These are phyloP conservation scores for Protophormia terraenovae DNA, from an alignment of 2,888 invertebrate species.

Conservation along the genomic window DNA sequence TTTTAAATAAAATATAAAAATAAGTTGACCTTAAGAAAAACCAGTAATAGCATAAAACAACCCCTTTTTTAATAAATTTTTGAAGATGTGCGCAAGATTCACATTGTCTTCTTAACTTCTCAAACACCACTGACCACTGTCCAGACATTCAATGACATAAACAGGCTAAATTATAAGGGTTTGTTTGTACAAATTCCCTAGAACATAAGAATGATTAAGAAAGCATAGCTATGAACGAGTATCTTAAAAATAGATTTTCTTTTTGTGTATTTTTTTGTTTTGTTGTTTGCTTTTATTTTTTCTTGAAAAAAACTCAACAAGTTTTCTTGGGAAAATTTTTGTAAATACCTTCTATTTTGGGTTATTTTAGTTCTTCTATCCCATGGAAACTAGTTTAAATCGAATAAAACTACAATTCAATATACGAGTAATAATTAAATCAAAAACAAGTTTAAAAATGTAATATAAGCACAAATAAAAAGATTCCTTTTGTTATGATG, in stretches of 20 bases:
- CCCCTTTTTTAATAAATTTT: neutral
- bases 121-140: constrained; percentile 3
- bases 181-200: neutral
- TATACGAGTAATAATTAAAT: neutral
- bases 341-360: neutral
- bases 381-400: neutral
- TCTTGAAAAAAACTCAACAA: constrained; percentile 1
- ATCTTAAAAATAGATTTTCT: neutral
- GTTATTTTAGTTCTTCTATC: neutral
- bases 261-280: neutral
- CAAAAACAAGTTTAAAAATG: neutral
- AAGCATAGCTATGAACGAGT: no score
- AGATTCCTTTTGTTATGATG: no score
- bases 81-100: constrained; percentile 13
- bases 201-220: neutral
- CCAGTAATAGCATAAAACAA: neutral
- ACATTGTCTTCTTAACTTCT: neutral
- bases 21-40: neutral
- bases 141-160: neutral
- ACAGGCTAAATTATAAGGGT: no score
- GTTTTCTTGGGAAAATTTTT: neutral
- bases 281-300: neutral
- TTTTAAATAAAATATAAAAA: neutral
- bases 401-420: neutral
- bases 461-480: neutral